These are phyloP conservation scores for Pilophorus perplexus DNA, from an alignment of 2,888 invertebrate genomes.

Conservation along the genomic window DNA sequence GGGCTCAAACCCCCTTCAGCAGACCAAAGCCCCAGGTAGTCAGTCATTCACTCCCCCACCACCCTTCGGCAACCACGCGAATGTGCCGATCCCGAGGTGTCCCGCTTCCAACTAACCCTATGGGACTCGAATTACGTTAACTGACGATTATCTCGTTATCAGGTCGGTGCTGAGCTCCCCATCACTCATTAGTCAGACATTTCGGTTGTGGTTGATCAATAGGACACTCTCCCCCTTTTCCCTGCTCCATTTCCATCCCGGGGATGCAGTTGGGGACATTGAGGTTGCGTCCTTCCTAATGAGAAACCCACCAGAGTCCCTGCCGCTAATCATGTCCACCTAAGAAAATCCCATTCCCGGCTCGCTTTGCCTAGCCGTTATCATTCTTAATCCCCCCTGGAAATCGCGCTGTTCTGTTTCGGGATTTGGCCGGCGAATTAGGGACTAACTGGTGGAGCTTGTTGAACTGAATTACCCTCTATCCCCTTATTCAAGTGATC, in stretches of 20 bases:
- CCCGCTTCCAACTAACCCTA: background rate
- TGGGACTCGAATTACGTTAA: slow-evolving; percentile 36
- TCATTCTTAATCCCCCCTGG: too few relatives aligned
- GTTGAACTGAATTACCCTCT: too few relatives aligned
- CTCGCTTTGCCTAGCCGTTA: too few relatives aligned
- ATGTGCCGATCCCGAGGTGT: background rate
- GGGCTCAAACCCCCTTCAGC: background rate
- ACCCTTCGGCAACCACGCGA: background rate
- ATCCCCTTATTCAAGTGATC: too few relatives aligned
- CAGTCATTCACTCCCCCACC: background rate
- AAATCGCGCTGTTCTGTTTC: too few relatives aligned
- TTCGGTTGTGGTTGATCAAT: slow-evolving; percentile 37
- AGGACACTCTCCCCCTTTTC: slow-evolving; percentile 7
- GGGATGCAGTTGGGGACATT: too few relatives aligned
- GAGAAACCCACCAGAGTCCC: slow-evolving; percentile 12
- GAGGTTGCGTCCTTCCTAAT: too few relatives aligned
- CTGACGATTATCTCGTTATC: slow-evolving; percentile 38
- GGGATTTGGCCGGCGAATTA: too few relatives aligned
- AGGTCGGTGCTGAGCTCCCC: slow-evolving; percentile 22
- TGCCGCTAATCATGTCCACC: slow-evolving; percentile 11
- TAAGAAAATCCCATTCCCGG: slow-evolving; percentile 18
- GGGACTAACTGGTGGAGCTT: too few relatives aligned
- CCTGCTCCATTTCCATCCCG: too few relatives aligned
- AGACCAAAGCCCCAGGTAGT: slow-evolving; percentile 1
- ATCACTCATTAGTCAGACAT: slow-evolving; percentile 37